These are phyloP conservation scores for Acanthis flammea DNA, from an alignment of 2,797 vertebrate genomes.

Conservation along the genomic window DNA sequence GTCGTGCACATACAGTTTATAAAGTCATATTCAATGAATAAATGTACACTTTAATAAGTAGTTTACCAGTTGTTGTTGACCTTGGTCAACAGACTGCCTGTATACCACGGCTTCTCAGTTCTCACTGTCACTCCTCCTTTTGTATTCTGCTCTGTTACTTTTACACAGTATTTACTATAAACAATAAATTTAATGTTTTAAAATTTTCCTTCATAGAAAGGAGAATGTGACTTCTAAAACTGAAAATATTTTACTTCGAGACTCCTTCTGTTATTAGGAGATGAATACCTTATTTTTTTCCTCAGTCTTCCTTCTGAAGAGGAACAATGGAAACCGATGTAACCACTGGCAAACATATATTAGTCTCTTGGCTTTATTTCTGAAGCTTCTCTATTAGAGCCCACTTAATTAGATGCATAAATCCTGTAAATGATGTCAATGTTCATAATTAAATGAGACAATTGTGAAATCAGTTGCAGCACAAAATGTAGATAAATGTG, in stretches of 20 bases:
- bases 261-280: conserved; percentile 1
- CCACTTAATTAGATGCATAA: conserved; percentile 68
- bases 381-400: conserved; percentile 42
- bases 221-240: background rate
- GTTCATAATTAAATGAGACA: conserved; percentile 71
- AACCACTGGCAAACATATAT: conserved; percentile 40
- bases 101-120: background rate
- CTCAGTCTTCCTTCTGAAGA: background rate
- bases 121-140: background rate
- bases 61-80: background rate
- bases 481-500: conserved; percentile 60
- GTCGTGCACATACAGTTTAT: background rate
- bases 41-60: background rate
- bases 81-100: background rate
- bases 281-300: background rate
- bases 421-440: conserved; percentile 64
- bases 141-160: background rate
- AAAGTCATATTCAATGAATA: background rate
- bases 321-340: conserved; percentile 41
- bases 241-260: conserved; percentile 13
- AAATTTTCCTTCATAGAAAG: background rate
- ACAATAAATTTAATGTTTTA: background rate
- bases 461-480: conserved; percentile 56
- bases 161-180: background rate
- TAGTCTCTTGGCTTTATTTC: conserved; percentile 49